Evolutionary conservation across 2,888 invertebrate genomes (phyloP), one percentile per base, ranked within the genome.

Genomic region (Leptinotarsa rubiginosa): DNA sequence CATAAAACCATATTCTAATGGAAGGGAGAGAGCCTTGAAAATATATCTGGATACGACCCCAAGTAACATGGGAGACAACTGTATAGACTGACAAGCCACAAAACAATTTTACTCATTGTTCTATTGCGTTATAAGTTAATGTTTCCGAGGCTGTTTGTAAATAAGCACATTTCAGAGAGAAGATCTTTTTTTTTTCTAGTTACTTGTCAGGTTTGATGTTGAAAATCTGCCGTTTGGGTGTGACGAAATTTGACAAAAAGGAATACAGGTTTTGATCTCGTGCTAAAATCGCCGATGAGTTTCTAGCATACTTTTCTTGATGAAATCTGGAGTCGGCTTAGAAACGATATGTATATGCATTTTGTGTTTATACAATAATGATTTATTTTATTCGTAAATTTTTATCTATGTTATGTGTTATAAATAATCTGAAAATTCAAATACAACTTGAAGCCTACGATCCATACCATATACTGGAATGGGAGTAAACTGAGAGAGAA

Each of bases 1-100:
- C 66, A 85, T 88, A 70, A 87, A 85, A 64, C 79, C 86, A 31
- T 91, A 90, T 82, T 92, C 92, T 73, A 92, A 92, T 54, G 89
- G 93, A 66, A 91, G 92, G 82, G 94, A 94, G 86, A 89, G 91
- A 82, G 93, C 92, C 47, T 88, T 94, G 69, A 94, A 93, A 88
- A 95, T 95, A 81, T 92, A 93, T 86, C 87, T 93, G 81, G 93
- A 93, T 82, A 87, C 89, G 75, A 86, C 87, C 78, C 87, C 88
- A 66, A 85, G 85, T 77, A 87, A 88, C 82, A 81, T 84, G 31
- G 86, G 87, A 59, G 87, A 88, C 76, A 83, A 81, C 74, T 85
- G 83, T 79, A 83, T 85, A 81, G 87, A 87, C 86, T 87, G 87
- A 87, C 87, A 84, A 81, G 84, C 82, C 82, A 82, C 82, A 75